Evolutionary conservation across 2,888 invertebrate species (phyloP), one percentile per base, ranked within the genome.

Genomic region (Tridacna gigas): DNA sequence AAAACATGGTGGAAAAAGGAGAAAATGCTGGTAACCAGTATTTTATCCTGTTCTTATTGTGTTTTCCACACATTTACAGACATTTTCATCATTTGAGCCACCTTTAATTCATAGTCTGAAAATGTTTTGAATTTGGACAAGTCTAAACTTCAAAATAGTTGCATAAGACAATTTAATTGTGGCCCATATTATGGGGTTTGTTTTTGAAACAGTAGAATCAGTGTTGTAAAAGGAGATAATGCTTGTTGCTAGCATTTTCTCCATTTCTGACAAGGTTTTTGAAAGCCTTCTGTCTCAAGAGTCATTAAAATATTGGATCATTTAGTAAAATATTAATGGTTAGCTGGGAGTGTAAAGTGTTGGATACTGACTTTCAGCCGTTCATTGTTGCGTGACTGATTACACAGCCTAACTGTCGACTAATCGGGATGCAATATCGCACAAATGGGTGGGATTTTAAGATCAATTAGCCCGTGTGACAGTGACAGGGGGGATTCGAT

Each of bases 381-480:
- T 22, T 77, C 79, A 79, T 86, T 87, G 84, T 80, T 81, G 88
- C 88, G 63, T 86, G 76, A 85, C 84, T 89, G 88, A 85, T 84
- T 86, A 86, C 80, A 85, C 75, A 79, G 75, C 47, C 47, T n/a
- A 74, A 74, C 82, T 79, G 80, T 85, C 81, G 78, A 80, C 88
- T 83, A 86, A 86, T 86, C 84, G 81, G 74, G 66, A 45, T 77
- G 76, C 79, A 75, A 82, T 83, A 80, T 83, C 66, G 67, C 71
- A 63, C 76, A 77, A 80, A 85, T 79, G 86, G 90, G 89, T 85
- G 90, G 86, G 89, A 82, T 82, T 84, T 84, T 74, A 47, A 83
- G 89, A 91, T 91, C 91, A 91, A 91, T 91, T 88, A 82, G 81
- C 74, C 71, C 74, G 25, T 66, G 37, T 81, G 84, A 87, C 87